phyloP scores from a whole-genome alignment of 2,113 vertebrate genomes.

The Nettapus auritus region DNA sequence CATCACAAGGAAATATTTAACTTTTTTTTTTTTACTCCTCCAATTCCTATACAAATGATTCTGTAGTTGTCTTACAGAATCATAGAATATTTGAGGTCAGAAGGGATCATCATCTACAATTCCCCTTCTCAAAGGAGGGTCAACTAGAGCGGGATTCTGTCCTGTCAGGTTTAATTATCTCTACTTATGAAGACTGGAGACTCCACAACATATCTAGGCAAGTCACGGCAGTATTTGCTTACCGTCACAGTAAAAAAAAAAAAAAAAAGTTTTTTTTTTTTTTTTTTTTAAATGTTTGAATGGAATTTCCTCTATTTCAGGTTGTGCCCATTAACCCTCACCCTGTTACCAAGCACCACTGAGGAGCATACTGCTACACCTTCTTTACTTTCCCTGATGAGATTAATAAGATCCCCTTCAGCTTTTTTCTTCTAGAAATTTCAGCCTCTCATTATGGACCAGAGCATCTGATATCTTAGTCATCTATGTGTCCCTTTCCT shows the following conservation, averaged over 20 bases:
- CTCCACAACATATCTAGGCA: background rate
- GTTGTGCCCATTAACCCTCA: background rate
- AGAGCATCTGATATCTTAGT: background rate
- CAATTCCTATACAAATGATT: background rate
- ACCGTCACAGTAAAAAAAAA: background rate
- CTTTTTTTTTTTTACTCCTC: background rate
- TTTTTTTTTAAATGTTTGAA: background rate
- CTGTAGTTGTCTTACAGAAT: background rate
- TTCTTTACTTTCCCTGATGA: background rate
- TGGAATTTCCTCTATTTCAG: background rate
- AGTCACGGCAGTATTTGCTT: background rate
- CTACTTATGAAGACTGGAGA: accelerated
- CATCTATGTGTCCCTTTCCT: background rate
- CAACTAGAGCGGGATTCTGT: background rate
- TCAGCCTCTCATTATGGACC: background rate
- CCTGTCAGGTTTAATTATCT: background rate
- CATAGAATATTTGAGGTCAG: background rate
- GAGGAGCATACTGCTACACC: background rate
- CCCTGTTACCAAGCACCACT: background rate
- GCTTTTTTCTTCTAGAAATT: background rate
- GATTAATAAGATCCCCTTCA: background rate
- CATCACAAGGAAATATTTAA: background rate
- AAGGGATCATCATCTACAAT: background rate
- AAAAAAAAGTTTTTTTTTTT: too few relatives aligned
- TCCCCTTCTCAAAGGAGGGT: background rate